Evolutionary conservation across 2,888 invertebrate species (phyloP).

Genomic region (Paralinhomoeus sp.): DNA sequence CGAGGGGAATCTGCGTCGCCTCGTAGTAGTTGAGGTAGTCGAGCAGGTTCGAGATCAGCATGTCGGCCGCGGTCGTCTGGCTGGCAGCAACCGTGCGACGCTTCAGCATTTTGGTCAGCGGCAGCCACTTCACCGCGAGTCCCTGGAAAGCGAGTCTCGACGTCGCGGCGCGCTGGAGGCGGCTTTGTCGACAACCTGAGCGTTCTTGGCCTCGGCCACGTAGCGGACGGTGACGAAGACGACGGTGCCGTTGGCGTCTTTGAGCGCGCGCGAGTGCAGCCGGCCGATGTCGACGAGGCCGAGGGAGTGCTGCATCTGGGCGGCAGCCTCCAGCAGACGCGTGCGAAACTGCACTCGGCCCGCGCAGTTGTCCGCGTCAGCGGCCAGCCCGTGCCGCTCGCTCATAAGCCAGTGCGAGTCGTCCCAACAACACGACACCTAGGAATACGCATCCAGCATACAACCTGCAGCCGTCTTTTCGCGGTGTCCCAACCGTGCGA

Average conservation of each 20-base stretch:
- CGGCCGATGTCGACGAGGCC: conserved; percentile 82
- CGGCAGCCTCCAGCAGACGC: conserved; percentile 69
- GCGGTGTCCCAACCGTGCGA: neutral
- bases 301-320: conserved; percentile 53
- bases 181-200: conserved; percentile 26
- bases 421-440: conserved; percentile 87
- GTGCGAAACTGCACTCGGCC: conserved; percentile 65
- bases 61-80: conserved; percentile 51
- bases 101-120: conserved; percentile 53
- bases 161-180: conserved; percentile 49
- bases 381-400: conserved; percentile 26
- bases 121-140: conserved; percentile 72
- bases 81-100: conserved; percentile 27
- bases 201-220: conserved; percentile 53
- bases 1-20: conserved; percentile 55
- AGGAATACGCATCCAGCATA: conserved; percentile 5
- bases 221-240: conserved; percentile 66
- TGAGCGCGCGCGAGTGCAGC: conserved; percentile 66
- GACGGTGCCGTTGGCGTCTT: conserved; percentile 63
- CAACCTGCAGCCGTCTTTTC: too few species aligned
- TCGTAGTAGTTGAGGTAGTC: conserved; percentile 47
- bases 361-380: conserved; percentile 47
- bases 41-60: conserved; percentile 61
- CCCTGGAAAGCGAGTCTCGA: conserved; percentile 54
- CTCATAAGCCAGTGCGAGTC: conserved; percentile 58